Evolutionary conservation across 92 coral and sea anemone genomes (phyloP), one percentile per base, ranked within the genome.

Genomic region (Epizoanthus fatuus): DNA sequence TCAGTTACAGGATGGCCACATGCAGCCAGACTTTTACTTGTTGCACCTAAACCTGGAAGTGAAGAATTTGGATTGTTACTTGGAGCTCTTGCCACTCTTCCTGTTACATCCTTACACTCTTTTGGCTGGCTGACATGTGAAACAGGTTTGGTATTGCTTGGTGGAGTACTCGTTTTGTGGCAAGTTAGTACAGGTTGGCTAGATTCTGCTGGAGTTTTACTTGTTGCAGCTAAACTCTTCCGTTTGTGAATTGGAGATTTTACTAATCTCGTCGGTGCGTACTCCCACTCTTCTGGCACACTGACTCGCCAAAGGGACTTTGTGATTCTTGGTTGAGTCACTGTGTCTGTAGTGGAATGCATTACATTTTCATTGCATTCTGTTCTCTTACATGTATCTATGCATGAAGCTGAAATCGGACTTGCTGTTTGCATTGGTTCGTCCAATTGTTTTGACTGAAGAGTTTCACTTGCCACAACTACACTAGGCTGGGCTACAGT

Each of bases 231-330:
- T 63, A 17, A 6, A 63, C 37, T 12, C 68, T 63, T 63, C 68
- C 32, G 68, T 12, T 63, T 63, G 32, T 35, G 15, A 63, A 1
- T 63, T 20, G 38, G 68, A 63, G 68, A 11, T 22, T 63, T 22
- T 22, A 35, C 68, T 63, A 13, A 11, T 63, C 12, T 63, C 35
- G 10, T 35, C 4, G 68, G 68, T 63, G 35, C 22, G 5, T 17
- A 9, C 14, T 63, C 13, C 39, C 68, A 63, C 68, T 63, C 68
- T 2, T 63, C 3, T 63, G 68, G 68, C 19, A 63, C 35, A 17
- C 68, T 63, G 68, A 63, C 68, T 5, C 68, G 68, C 68, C 68
- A 63, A 20, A 63, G 68, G 40, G 68, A 22, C 68, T 22, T 63
- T 63, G 68, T 8, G 0, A 63, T 11, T 29, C 15, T 63, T 63